phyloP scores from a whole-genome alignment of 1,140 invertebrate species.

The Rhyzopertha dominica region DNA sequence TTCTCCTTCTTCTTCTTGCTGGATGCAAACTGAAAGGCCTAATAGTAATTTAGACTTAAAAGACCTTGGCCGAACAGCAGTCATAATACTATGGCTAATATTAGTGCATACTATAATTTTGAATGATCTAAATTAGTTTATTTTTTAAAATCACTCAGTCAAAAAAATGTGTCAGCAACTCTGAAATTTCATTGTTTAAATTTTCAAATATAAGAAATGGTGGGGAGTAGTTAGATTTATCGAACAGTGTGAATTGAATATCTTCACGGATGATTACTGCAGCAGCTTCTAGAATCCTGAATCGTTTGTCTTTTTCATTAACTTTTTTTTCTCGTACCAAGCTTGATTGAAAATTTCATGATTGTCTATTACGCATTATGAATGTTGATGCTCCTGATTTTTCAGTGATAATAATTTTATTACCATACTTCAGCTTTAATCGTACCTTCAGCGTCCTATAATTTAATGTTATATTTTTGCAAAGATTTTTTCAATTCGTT shows the following conservation, averaged over 20 bases:
- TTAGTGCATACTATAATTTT: constrained; percentile 21
- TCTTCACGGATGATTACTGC: no score
- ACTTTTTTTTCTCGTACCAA: constrained; percentile 17
- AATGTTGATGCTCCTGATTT: constrained; percentile 15
- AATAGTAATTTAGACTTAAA: constrained; percentile 40
- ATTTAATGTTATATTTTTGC: constrained; percentile 9
- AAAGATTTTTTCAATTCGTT: constrained; percentile 9
- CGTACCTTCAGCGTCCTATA: constrained; percentile 9
- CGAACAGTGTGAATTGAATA: no score
- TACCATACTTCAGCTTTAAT: constrained; percentile 14
- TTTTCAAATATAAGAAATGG: no score
- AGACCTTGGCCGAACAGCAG: constrained; percentile 39
- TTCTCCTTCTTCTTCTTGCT: no score
- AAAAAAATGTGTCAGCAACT: no score
- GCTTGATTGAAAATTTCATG: constrained; percentile 20
- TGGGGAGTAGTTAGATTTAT: no score
- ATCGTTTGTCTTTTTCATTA: constrained; percentile 7
- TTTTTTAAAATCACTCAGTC: no score
- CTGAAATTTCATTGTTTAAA: no score
- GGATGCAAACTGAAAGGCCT: constrained; percentile 38
- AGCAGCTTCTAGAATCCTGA: no score
- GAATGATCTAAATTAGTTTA: no score
- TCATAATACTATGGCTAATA: constrained; percentile 43
- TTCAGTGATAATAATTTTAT: constrained; percentile 17
- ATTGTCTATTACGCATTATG: constrained; percentile 13